phyloP scores from a whole-genome alignment of 2,888 invertebrate genomes.

The Auanema sp. region DNA sequence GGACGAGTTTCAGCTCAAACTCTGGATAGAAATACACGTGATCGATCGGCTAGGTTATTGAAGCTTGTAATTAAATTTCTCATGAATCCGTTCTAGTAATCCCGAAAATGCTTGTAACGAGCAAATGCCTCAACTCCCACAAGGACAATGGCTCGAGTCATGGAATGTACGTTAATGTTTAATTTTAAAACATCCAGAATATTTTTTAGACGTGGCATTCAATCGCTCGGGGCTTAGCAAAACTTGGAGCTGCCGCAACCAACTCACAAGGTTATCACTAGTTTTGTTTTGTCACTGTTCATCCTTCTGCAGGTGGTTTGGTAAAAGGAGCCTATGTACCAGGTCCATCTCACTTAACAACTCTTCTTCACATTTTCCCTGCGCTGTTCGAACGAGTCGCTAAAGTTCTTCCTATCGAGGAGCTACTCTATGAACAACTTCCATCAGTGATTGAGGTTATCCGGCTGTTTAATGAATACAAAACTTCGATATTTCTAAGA shows the following conservation, averaged over 20 bases:
- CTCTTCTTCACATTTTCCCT: slow-evolving; percentile 91
- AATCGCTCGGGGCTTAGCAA: slow-evolving; percentile 36
- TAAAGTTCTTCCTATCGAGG: slow-evolving; percentile 31
- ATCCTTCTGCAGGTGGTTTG: not conserved
- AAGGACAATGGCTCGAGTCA: slow-evolving; percentile 56
- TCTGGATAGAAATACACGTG: slow-evolving; percentile 42
- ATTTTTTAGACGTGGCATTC: slow-evolving; percentile 31
- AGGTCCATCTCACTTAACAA: slow-evolving; percentile 88
- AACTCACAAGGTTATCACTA: slow-evolving; percentile 1
- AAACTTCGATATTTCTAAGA: slow-evolving; percentile 65
- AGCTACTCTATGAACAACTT: slow-evolving; percentile 37
- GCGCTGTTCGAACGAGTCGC: slow-evolving; percentile 74
- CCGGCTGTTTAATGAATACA: not conserved
- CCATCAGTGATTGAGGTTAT: slow-evolving; percentile 39
- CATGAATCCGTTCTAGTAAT: slow-evolving; percentile 11
- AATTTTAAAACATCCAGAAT: not conserved
- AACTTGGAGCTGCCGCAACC: slow-evolving; percentile 26
- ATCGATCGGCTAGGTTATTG: slow-evolving; percentile 4
- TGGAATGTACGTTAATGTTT: slow-evolving; percentile 51
- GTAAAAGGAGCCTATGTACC: slow-evolving; percentile 74
- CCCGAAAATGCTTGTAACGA: slow-evolving; percentile 24
- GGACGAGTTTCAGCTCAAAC: slow-evolving; percentile 46
- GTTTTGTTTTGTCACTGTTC: not conserved
- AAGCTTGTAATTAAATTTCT: not conserved
- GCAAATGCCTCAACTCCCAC: slow-evolving; percentile 45